Base-by-base conservation (phyloP, 2,113 vertebrate species). In the Onychostoma macrolepis region DNA sequence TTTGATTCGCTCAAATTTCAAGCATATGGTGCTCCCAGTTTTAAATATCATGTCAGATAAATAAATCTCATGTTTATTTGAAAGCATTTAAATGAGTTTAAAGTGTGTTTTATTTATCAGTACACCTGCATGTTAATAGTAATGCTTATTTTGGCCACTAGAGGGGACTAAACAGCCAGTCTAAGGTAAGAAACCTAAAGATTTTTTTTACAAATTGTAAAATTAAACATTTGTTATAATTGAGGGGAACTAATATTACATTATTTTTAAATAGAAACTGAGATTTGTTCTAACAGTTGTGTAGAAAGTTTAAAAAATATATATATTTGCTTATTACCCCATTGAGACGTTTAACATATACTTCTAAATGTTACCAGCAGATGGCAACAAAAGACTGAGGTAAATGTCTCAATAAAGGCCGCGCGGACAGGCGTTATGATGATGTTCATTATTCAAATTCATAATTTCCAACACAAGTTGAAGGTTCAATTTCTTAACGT, bases 301-400 rank as follows among this genome's bases (percentile, higher is more conserved):
- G 36, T 10, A 80, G 11, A 61, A 36, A 33, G 28, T 36, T 11
- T 36, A 88, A 19, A 26, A 33, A 11, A 45, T 2, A 3, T n/a
- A 41, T 43, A 2, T 41, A 80, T 33, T 4, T 26, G 21, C 9
- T 21, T 48, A 15, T 48, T 48, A 15, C 45, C 4, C 13, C 4
- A 53, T 8, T 30, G 45, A 41, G 26, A 24, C 12, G 43, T 56
- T 30, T 21, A 21, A 26, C 0, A 26, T 2, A 1, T 12, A 81
- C 33, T 74, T 71, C 13, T 53, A 53, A 30, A n/a, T 33, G 2
- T 75, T 12, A 81, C 48, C 85, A 86, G 33, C 79, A 86, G 85
- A 50, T 86, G 85, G 50, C 85, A 75, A 3, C 17, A 75, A 19
- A 82, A 30, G n/a, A 1, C 38, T 65, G 48, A 19, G 15, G 4